Percentiles rank a stretch among this genome's conserved stretches.
phyloP scores from a whole-genome alignment of 2,888 invertebrate species.

The Anoncus sp. region DNA sequence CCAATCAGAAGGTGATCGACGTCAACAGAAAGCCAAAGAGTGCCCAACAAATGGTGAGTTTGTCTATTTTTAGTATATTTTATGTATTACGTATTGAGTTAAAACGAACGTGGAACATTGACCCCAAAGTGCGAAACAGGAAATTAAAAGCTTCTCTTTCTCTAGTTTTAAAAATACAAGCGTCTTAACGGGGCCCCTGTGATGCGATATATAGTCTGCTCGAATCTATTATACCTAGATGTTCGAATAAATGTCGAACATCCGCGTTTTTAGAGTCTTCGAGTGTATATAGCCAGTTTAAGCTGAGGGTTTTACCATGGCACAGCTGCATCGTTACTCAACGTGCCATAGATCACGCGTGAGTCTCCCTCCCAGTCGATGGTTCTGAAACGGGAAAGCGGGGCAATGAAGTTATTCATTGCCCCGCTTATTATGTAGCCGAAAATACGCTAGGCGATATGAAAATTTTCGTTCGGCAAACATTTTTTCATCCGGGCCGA shows the following conservation, averaged over 20 bases:
- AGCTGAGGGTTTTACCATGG: conserved; percentile 14
- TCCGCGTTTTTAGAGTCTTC: conserved; percentile 37
- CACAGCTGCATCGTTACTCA: conserved; percentile 62
- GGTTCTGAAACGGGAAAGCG: conserved; percentile 24
- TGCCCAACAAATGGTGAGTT: conserved; percentile 96
- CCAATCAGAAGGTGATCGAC: conserved; percentile 91
- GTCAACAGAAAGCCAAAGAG: conserved; percentile 94
- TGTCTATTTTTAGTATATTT: background rate
- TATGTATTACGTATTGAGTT: conserved; percentile 1
- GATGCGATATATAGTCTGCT: conserved; percentile 42
- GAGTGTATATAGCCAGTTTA: conserved; percentile 9
- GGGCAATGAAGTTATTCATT: too few species aligned
- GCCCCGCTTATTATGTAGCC: too few species aligned
- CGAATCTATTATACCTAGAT: conserved; percentile 29
- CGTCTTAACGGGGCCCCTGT: conserved; percentile 57
- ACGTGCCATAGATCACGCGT: conserved; percentile 65
- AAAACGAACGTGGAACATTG: conserved; percentile 1
- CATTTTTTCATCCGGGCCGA: conserved; percentile 1
- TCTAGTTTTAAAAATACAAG: conserved; percentile 70
- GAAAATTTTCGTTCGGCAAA: background rate
- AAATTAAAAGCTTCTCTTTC: conserved; percentile 24
- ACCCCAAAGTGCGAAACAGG: background rate
- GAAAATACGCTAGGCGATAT: conserved; percentile 47
- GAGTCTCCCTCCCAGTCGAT: conserved; percentile 35
- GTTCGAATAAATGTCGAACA: conserved; percentile 41